These are phyloP conservation scores for Aricia artaxerxes DNA, from an alignment of 2,888 invertebrate species.

Conservation along the genomic window DNA sequence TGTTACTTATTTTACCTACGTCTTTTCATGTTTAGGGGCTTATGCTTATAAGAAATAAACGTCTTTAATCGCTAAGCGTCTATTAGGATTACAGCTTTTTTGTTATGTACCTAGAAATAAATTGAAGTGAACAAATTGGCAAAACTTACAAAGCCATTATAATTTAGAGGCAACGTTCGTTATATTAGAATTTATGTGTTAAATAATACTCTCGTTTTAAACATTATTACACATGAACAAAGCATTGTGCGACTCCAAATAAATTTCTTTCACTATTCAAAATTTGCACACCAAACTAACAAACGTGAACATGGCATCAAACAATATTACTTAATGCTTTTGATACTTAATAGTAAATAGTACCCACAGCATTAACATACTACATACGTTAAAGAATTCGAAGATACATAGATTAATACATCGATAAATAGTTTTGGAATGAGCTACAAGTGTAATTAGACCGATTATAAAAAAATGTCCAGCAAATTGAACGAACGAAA, in stretches of 20 bases:
- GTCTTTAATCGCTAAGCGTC: background rate
- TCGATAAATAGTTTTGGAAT: background rate
- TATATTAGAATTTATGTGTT: conserved; percentile 26
- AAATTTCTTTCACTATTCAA: background rate
- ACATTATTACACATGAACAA: background rate
- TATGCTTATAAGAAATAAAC: no score
- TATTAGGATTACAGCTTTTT: background rate
- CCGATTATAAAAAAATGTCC: background rate
- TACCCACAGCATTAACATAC: no score
- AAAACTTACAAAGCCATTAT: background rate
- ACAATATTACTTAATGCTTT: no score
- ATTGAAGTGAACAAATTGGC: background rate
- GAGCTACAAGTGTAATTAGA: background rate
- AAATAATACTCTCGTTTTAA: background rate
- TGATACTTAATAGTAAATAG: no score
- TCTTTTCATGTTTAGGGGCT: background rate
- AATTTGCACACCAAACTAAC: background rate
- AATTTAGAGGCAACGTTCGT: conserved; percentile 13
- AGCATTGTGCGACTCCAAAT: background rate
- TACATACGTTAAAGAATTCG: no score
- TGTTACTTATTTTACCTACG: background rate
- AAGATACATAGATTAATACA: background rate
- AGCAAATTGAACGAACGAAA: conserved; percentile 1
- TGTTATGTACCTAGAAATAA: background rate
- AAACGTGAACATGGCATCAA: background rate